Evolutionary conservation across 2,797 vertebrate genomes (phyloP).

Genomic region (Chromobotia macracanthus): DNA sequence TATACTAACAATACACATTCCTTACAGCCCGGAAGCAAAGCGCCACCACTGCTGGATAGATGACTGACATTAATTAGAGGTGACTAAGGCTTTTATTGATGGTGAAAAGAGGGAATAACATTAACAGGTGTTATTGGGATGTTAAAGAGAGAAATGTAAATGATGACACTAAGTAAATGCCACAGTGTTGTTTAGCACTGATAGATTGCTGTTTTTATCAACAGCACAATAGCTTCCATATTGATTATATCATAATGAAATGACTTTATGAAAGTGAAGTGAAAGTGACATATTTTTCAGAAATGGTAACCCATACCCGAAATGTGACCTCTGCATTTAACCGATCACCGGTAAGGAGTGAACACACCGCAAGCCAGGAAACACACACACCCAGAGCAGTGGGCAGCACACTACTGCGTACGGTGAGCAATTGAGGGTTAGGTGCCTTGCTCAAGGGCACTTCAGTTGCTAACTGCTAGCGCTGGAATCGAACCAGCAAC

Average conservation of each 20-base stretch:
- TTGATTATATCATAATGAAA: background rate
- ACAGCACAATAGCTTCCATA: background rate
- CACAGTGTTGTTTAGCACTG: constrained; percentile 17
- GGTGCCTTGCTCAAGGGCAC: too few species aligned
- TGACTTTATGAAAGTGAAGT: too few species aligned
- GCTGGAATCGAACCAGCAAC: too few species aligned
- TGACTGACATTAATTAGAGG: constrained; percentile 12
- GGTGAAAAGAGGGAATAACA: background rate
- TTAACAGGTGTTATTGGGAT: background rate
- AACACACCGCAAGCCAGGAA: too few species aligned
- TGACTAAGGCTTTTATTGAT: background rate
- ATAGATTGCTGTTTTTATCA: background rate
- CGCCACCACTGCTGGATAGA: background rate
- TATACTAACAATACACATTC: constrained; percentile 8
- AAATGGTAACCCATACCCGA: too few species aligned
- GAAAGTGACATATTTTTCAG: too few species aligned
- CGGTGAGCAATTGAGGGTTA: too few species aligned
- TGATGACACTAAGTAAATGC: background rate
- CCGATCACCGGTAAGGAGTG: too few species aligned
- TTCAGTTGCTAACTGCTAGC: too few species aligned
- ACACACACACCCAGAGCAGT: too few species aligned
- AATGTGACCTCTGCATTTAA: too few species aligned
- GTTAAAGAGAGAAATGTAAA: constrained; percentile 5
- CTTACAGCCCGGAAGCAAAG: background rate
- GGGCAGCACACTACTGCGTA: too few species aligned